Evolutionary conservation across 2,888 invertebrate genomes (phyloP).

Genomic region (Pyrochroa serraticornis): DNA sequence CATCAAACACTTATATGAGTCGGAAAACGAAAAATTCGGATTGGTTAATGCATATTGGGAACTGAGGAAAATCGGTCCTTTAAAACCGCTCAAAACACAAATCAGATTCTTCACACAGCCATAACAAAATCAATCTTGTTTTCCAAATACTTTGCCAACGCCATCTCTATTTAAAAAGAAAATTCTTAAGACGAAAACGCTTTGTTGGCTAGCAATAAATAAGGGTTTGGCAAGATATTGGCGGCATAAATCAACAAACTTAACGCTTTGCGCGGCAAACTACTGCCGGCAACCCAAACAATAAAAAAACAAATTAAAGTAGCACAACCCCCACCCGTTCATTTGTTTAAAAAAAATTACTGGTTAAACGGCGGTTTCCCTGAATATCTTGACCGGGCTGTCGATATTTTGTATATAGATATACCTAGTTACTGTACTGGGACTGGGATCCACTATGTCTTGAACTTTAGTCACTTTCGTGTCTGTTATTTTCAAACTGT

Average conservation of each 20-base stretch:
- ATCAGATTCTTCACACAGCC: too few relatives aligned
- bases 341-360: not conserved
- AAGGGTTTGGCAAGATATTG: slow-evolving; percentile 19
- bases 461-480: slow-evolving; percentile 47
- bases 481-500: slow-evolving; percentile 44
- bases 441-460: slow-evolving; percentile 45
- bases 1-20: slow-evolving; percentile 30
- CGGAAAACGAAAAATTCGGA: not conserved
- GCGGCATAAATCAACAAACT: slow-evolving; percentile 10
- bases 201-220: too few relatives aligned
- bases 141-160: too few relatives aligned
- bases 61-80: too few relatives aligned
- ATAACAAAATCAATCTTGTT: too few relatives aligned
- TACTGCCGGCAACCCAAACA: not conserved
- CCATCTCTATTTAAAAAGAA: too few relatives aligned
- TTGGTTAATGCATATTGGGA: too few relatives aligned
- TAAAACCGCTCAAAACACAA: too few relatives aligned
- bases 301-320: too few relatives aligned
- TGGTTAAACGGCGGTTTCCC: slow-evolving; percentile 56
- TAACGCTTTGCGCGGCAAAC: not conserved
- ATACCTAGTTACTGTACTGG: slow-evolving; percentile 50
- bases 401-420: slow-evolving; percentile 56
- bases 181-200: too few relatives aligned
- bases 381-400: slow-evolving; percentile 56
- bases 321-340: not conserved